phyloP scores from a whole-genome alignment of 2,888 invertebrate genomes.

The Xestia rhomboidea region DNA sequence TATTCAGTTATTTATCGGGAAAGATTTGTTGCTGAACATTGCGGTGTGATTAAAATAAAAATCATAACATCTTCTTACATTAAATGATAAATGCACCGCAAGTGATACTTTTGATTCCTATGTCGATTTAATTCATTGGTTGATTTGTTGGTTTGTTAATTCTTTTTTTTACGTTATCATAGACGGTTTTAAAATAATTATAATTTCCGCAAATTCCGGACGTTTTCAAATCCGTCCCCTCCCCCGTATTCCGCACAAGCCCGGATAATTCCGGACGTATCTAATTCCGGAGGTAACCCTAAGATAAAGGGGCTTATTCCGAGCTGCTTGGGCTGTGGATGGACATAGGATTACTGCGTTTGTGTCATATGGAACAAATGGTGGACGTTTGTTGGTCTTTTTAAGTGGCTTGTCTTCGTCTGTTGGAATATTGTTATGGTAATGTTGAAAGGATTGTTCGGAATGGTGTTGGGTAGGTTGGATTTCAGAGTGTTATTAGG shows the following conservation, averaged over 20 bases:
- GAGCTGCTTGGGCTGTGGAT: slow-evolving; percentile 20
- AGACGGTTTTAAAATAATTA: not conserved
- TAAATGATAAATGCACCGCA: not conserved
- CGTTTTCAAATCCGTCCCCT: not conserved
- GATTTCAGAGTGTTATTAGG: not conserved
- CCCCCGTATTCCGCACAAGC: not conserved
- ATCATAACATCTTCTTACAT: too few relatives aligned
- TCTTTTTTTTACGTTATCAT: not conserved
- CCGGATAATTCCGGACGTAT: not conserved
- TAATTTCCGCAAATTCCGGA: not conserved
- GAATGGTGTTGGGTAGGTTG: not conserved
- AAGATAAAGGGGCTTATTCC: slow-evolving; percentile 56
- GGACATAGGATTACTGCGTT: slow-evolving; percentile 34
- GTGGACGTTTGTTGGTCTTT: slow-evolving; percentile 33
- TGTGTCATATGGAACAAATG: slow-evolving; percentile 17
- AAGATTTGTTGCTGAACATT: not conserved
- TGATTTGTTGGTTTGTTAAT: not conserved
- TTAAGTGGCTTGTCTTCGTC: slow-evolving; percentile 1
- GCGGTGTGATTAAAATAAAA: not conserved
- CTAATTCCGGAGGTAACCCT: too few relatives aligned
- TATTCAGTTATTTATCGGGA: not conserved
- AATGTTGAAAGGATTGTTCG: not conserved
- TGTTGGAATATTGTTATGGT: not conserved
- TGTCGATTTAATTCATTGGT: not conserved
- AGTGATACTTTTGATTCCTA: not conserved